Percentiles rank a stretch among this genome's conserved stretches.
Evolutionary conservation across 2,888 invertebrate species (phyloP).

Genomic region (Thecophora atra): DNA sequence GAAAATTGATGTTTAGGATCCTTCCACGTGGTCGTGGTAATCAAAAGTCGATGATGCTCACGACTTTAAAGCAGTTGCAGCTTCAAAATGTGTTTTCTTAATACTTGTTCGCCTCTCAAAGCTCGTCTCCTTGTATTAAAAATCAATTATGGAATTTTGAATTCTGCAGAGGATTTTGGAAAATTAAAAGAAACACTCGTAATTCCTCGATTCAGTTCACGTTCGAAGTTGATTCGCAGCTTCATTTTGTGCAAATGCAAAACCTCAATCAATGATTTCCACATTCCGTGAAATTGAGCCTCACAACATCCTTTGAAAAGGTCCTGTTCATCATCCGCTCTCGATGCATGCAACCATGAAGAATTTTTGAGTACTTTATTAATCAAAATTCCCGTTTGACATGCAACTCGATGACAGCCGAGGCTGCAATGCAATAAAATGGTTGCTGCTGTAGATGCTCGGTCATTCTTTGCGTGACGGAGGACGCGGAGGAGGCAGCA

Average conservation of each 20-base stretch:
- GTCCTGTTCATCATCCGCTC: not conserved
- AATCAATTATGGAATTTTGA: no score
- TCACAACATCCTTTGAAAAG: not conserved
- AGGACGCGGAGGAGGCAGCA: conserved; percentile 10
- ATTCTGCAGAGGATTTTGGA: no score
- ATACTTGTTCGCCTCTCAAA: no score
- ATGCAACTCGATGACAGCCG: conserved; percentile 21
- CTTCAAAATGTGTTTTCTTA: no score
- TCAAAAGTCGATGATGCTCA: no score
- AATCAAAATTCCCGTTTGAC: conserved; percentile 36
- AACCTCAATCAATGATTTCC: conserved; percentile 6
- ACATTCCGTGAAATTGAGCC: conserved; percentile 22
- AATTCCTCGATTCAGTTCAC: not conserved
- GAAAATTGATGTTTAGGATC: no score
- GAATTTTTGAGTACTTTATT: conserved; percentile 37
- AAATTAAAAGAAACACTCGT: no score
- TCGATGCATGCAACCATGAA: not conserved
- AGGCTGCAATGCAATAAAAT: conserved; percentile 32
- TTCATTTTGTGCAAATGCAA: not conserved
- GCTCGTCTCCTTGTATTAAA: no score
- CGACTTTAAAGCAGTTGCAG: no score
- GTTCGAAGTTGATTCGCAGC: no score
- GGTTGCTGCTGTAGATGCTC: conserved; percentile 10
- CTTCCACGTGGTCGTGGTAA: no score
- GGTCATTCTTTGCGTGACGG: not conserved